Conservation (phyloP, 35 echinoderm and acorn worm species). For the Antedon bifida region DNA sequence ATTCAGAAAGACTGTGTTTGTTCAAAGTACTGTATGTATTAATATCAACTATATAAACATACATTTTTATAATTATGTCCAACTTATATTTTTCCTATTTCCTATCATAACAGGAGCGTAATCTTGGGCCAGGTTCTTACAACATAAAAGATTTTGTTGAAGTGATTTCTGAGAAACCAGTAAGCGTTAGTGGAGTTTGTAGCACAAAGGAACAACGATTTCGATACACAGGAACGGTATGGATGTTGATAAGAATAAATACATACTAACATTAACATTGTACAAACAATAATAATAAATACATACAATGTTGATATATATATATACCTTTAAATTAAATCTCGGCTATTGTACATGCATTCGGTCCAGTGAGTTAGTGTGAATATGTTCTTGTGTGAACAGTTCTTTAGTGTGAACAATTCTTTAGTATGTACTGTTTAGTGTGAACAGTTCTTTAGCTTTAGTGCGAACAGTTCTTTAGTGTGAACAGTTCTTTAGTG, state of each 20-base stretch:
- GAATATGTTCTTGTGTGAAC: too few species aligned
- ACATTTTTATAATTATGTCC: too few species aligned
- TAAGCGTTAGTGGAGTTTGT: conserved; percentile 78
- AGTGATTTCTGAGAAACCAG: conserved; percentile 34
- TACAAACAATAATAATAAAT: background rate
- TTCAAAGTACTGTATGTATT: too few species aligned
- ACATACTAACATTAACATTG: background rate
- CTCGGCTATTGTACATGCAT: background rate
- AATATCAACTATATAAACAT: too few species aligned
- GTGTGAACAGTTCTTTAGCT: too few species aligned
- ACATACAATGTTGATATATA: background rate
- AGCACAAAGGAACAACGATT: conserved; percentile 71
- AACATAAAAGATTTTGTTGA: conserved; percentile 88
- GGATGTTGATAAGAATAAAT: background rate
- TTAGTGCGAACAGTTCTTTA: too few species aligned
- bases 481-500: too few species aligned
- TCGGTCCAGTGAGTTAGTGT: too few species aligned
- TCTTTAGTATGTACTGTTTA: too few species aligned
- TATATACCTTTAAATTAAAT: background rate
- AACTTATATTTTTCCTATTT: background rate
- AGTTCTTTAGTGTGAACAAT: too few species aligned
- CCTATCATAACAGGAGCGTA: conserved; percentile 44
- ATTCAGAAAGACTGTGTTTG: too few species aligned
- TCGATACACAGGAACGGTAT: conserved; percentile 69
- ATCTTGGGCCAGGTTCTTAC: conserved; percentile 74